Evolutionary conservation across 2,888 invertebrate species (phyloP), one percentile per base, ranked within the genome.

Genomic region (Drosophila monieri): DNA sequence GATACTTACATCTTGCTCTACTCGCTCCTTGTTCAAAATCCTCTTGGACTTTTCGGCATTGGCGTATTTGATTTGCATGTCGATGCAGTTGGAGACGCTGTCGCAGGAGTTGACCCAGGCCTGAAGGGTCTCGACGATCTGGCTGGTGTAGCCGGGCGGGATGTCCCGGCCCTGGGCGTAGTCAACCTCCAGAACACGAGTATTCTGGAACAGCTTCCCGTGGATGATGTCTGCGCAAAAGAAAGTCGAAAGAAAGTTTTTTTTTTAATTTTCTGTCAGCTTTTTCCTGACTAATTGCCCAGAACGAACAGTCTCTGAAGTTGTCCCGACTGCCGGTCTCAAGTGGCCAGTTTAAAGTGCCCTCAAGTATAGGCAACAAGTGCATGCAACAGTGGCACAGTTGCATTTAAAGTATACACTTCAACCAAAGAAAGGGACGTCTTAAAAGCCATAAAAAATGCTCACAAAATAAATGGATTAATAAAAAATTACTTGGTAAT

Each of bases 181-280:
- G 90, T 99, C 98, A 0, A 99, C 95, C 92, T 99, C 98, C 37
- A 99, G 93, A 74, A 96, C 95, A 78, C 96, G 96, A 91, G 98
- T 97, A 89, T 97, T 97, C 91, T 99, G 99, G 91, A 99, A 99
- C 75, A 99, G 92, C 92, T 98, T 99, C 2, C 98, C 99, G 78
- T 97, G 97, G 80, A 98, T 97, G 77, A 99, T 97, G 90, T 97
- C 97, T 95, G 92, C 0, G 41, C 4, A 21, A n/a, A 6, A n/a
- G 23, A 58, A 37, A 10, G 18, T 9, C 15, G 39, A 15, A 8
- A 39, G 18, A 41, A 41, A 41, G 39, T 35, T 1, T 9, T 41
- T 39, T 37, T 15, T 9, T 18, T n/a, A 41, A 41, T 41, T 41
- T 39, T 41, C 15, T 18, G 39, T 52, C 37, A 62, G 53, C 53